These are phyloP conservation scores for Varanus salvator DNA, from an alignment of 2,113 vertebrate genomes.

Conservation along the genomic window DNA sequence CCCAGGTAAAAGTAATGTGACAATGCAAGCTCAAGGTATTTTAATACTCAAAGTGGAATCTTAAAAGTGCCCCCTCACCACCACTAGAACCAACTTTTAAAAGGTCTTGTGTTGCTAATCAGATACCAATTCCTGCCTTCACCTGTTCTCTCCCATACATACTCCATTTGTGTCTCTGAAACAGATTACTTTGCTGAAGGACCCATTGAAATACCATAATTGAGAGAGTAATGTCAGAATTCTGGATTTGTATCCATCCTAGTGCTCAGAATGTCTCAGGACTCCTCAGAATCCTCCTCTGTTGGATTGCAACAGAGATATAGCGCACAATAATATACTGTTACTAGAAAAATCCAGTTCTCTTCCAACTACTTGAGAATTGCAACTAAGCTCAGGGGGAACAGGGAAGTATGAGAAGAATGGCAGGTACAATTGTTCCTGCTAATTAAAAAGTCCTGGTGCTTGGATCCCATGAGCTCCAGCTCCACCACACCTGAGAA, in stretches of 20 bases:
- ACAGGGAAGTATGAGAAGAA: too few relatives aligned
- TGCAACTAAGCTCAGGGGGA: too few relatives aligned
- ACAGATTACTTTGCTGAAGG: too few relatives aligned
- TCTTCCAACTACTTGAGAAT: too few relatives aligned
- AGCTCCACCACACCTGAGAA: not conserved
- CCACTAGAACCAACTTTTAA: not conserved
- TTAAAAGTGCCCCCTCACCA: not conserved
- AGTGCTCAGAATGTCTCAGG: not conserved
- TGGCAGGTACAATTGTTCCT: too few relatives aligned
- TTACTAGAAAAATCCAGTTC: too few relatives aligned
- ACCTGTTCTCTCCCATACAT: not conserved
- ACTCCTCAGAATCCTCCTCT: not conserved
- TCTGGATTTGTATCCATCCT: not conserved
- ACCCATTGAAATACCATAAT: too few relatives aligned
- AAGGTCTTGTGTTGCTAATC: not conserved
- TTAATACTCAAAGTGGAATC: not conserved
- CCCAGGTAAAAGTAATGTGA: not conserved
- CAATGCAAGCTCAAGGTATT: not conserved
- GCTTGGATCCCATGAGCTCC: too few relatives aligned
- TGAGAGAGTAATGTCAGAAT: not conserved
- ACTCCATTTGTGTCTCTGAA: not conserved
- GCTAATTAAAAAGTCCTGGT: too few relatives aligned
- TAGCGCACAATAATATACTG: too few relatives aligned
- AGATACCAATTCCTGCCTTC: not conserved
- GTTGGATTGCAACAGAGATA: too few relatives aligned